Evolutionary conservation across 2,888 invertebrate genomes (phyloP).

Genomic region (Argynnis bischoffii): DNA sequence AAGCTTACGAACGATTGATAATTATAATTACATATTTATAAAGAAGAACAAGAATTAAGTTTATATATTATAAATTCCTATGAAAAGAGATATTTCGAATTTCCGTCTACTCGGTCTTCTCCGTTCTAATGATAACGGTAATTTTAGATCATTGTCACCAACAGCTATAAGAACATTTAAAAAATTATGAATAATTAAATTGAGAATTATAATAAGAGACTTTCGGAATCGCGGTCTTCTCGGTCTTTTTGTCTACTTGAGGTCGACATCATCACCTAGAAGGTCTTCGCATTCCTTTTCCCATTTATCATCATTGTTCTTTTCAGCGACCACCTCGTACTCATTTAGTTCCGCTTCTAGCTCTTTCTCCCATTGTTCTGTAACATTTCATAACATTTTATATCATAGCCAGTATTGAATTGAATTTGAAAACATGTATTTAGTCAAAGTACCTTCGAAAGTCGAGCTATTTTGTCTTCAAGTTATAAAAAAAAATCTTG

Average conservation of each 20-base stretch:
- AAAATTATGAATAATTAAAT: not conserved
- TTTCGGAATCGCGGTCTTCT: not conserved
- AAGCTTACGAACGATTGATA: no score
- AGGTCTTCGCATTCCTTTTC: conserved; percentile 88
- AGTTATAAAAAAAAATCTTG: conserved; percentile 3
- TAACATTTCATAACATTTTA: conserved; percentile 47
- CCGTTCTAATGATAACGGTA: no score
- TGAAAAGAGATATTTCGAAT: no score
- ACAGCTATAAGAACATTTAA: no score
- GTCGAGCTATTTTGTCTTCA: conserved; percentile 42
- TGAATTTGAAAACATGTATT: conserved; percentile 8
- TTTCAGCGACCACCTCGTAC: conserved; percentile 91
- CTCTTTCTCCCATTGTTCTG: conserved; percentile 98
- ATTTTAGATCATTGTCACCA: no score
- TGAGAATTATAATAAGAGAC: not conserved
- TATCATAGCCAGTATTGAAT: no score
- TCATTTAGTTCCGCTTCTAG: conserved; percentile 97
- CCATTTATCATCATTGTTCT: conserved; percentile 80
- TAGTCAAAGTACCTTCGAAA: conserved; percentile 17
- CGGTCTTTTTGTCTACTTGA: conserved; percentile 57
- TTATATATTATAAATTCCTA: no score
- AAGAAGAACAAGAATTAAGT: no score
- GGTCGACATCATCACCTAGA: conserved; percentile 83
- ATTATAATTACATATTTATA: no score
- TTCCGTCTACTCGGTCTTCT: no score